These are phyloP conservation scores for Sylvicapra grimmia DNA, from an alignment of 2,113 vertebrate species.

Conservation along the genomic window DNA sequence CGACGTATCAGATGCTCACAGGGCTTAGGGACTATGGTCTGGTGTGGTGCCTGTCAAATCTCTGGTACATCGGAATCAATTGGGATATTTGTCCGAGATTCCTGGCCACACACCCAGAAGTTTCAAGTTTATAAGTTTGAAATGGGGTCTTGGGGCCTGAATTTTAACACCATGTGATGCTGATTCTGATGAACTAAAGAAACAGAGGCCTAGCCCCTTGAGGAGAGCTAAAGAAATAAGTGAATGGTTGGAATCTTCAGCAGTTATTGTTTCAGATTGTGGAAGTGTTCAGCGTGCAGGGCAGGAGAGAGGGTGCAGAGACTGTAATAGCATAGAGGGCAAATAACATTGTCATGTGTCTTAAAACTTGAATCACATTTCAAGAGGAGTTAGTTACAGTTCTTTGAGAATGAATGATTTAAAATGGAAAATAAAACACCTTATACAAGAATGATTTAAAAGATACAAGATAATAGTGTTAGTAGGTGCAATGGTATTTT, in stretches of 20 bases:
- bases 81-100: background rate
- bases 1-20: background rate
- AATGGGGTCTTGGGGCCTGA: background rate
- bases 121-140: background rate
- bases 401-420: slow-evolving; percentile 9
- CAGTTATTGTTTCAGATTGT: background rate
- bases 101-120: background rate
- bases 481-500: background rate
- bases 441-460: background rate
- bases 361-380: background rate
- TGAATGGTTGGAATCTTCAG: background rate
- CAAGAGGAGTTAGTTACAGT: background rate
- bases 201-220: background rate
- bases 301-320: background rate
- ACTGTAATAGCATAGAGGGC: background rate
- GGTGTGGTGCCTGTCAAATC: background rate
- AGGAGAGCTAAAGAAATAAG: background rate
- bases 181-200: slow-evolving; percentile 7
- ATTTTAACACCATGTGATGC: background rate
- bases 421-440: slow-evolving; percentile 26
- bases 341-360: background rate
- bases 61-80: background rate
- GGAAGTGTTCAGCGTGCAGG: background rate
- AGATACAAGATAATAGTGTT: background rate
- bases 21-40: background rate